Percentiles rank a stretch among this genome's conserved stretches.
Conservation (phyloP, 1,140 invertebrate species). For the Musca vetustissima region DNA sequence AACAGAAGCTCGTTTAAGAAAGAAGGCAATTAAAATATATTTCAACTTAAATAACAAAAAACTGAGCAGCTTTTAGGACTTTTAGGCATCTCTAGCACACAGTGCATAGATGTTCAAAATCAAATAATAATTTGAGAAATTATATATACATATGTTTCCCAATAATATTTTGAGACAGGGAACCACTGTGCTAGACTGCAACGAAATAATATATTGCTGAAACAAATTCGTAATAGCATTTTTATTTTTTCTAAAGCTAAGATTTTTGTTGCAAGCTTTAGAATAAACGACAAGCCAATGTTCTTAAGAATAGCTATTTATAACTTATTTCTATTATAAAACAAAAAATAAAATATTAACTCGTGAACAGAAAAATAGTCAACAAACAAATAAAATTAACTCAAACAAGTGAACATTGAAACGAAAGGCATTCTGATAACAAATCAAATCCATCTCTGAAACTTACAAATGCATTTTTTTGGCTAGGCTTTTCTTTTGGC, state of each 20-base stretch:
- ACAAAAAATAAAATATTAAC: not conserved
- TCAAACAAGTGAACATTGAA: not conserved
- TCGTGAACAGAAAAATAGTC: not conserved
- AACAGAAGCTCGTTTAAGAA: slow-evolving; percentile 7
- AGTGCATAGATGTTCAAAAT: no score
- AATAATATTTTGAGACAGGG: no score
- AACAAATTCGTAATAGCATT: no score
- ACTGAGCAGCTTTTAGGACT: no score
- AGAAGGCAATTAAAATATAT: not conserved
- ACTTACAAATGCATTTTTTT: slow-evolving; percentile 45
- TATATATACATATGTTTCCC: no score
- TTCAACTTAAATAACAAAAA: no score
- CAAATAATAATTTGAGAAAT: no score
- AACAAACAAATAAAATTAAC: slow-evolving; percentile 3
- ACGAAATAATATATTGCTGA: no score
- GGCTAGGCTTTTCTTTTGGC: not conserved
- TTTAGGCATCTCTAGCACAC: no score
- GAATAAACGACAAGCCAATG: not conserved
- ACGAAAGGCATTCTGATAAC: not conserved
- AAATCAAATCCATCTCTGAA: slow-evolving; percentile 26
- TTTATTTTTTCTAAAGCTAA: no score
- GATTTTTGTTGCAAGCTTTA: no score
- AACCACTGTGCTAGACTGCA: no score
- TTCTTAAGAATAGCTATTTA: not conserved
- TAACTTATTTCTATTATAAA: not conserved